A percentile compares a stretch with the other conserved stretches of the same genome.
These are phyloP conservation scores for Puma concolor DNA, from an alignment of 2,113 vertebrate species.

Conservation along the genomic window DNA sequence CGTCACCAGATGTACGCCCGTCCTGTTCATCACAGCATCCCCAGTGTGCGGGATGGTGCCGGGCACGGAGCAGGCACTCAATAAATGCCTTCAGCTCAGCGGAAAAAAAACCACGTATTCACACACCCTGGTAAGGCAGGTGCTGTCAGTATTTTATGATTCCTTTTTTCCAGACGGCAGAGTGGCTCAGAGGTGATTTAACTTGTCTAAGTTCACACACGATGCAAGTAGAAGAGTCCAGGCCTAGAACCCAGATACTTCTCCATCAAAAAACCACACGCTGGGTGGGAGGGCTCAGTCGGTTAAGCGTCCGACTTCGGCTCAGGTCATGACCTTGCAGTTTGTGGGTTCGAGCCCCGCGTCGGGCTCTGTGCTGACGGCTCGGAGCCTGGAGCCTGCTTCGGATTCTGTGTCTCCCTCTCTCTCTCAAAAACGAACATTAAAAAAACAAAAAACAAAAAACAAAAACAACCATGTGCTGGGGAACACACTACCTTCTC, in stretches of 20 bases:
- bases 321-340: too few relatives aligned
- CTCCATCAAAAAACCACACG: neutral
- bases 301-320: too few relatives aligned
- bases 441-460: too few relatives aligned
- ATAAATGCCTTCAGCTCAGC: too few relatives aligned
- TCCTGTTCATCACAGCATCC: neutral
- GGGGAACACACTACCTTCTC: neutral
- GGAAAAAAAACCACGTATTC: neutral
- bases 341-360: too few relatives aligned
- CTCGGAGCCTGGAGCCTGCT: too few relatives aligned
- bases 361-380: too few relatives aligned
- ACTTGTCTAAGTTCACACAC: neutral
- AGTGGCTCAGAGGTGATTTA: neutral
- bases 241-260: neutral
- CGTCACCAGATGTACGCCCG: rapidly evolving
- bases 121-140: neutral
- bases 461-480: neutral
- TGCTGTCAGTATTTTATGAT: neutral
- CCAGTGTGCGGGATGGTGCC: neutral
- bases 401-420: too few relatives aligned
- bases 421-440: too few relatives aligned
- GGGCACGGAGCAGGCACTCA: neutral
- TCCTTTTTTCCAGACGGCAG: neutral
- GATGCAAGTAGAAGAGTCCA: neutral
- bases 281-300: too few relatives aligned